These are phyloP conservation scores for Cataglyphis livida DNA, from an alignment of 2,888 invertebrate genomes.

Conservation along the genomic window DNA sequence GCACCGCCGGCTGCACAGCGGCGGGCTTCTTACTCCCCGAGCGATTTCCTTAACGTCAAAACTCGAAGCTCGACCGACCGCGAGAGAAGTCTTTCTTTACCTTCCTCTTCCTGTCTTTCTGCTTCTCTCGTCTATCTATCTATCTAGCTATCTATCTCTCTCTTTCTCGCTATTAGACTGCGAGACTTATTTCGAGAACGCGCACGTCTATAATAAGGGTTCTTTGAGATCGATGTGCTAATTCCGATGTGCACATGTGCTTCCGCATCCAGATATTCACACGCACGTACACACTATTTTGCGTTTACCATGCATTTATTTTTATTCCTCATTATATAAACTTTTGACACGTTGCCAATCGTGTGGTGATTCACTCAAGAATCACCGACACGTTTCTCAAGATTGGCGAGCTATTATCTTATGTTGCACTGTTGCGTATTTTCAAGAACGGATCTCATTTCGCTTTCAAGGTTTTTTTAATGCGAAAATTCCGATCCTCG, in stretches of 20 bases:
- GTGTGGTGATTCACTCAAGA: conserved; percentile 67
- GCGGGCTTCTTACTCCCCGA: conserved; percentile 41
- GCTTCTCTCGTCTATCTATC: not conserved
- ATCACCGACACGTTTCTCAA: not conserved
- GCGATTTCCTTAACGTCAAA: conserved; percentile 49
- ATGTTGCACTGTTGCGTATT: not conserved
- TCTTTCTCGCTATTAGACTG: not conserved
- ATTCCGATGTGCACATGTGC: conserved; percentile 35
- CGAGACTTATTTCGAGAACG: conserved; percentile 37
- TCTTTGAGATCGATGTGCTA: conserved; percentile 49
- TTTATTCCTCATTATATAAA: conserved; percentile 70
- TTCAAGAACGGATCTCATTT: not conserved
- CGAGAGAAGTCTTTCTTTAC: conserved; percentile 18
- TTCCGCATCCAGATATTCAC: conserved; percentile 53
- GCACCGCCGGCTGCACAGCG: conserved; percentile 42
- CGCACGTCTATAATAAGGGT: conserved; percentile 41
- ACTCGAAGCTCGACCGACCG: conserved; percentile 15
- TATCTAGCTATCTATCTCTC: conserved; percentile 6
- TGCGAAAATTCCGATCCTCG: not conserved
- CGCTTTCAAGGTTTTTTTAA: not conserved
- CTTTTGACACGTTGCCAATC: conserved; percentile 67
- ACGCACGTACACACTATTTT: conserved; percentile 6
- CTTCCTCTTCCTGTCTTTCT: not conserved
- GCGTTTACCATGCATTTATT: conserved; percentile 65
- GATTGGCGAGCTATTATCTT: not conserved